Percentiles rank a stretch among this genome's conserved stretches.
phyloP scores from a whole-genome alignment of 2,888 invertebrate species.

The Agonopterix alstromeriana region DNA sequence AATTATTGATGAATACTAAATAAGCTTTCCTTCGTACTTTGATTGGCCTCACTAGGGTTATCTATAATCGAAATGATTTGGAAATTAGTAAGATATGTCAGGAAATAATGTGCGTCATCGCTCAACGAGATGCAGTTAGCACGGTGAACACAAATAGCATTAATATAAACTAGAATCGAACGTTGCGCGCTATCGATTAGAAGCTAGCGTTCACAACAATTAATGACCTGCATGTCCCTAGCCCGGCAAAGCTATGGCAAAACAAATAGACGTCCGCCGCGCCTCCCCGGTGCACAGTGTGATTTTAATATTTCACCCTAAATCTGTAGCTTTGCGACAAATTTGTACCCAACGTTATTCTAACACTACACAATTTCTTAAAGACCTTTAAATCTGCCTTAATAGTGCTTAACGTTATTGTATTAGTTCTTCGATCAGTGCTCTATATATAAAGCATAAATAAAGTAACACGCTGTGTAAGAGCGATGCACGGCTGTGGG shows the following conservation, averaged over 20 bases:
- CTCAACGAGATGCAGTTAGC: slow-evolving; percentile 18
- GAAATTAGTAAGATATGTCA: too few species aligned
- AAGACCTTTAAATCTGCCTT: too few species aligned
- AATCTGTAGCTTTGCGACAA: neutral
- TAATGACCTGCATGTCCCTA: slow-evolving; percentile 76
- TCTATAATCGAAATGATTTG: too few species aligned
- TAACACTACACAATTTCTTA: too few species aligned
- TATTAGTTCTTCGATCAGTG: too few species aligned
- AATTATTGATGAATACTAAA: too few species aligned
- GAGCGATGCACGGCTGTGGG: slow-evolving; percentile 43
- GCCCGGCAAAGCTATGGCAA: slow-evolving; percentile 74
- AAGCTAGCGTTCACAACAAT: slow-evolving; percentile 73
- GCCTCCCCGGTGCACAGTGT: slow-evolving; percentile 58
- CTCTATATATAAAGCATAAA: neutral
- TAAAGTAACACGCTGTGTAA: slow-evolving; percentile 42
- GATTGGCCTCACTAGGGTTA: too few species aligned
- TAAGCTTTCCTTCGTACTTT: too few species aligned
- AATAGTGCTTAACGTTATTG: too few species aligned
- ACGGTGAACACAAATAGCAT: slow-evolving; percentile 70
- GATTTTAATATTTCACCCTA: slow-evolving; percentile 26
- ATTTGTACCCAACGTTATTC: neutral
- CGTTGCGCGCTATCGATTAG: slow-evolving; percentile 74
- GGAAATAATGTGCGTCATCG: neutral
- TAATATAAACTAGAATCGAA: slow-evolving; percentile 77
- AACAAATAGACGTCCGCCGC: slow-evolving; percentile 71